Percentiles rank a stretch among this genome's conserved stretches.
Conservation (phyloP, 2,888 invertebrate species). For the Euspilapteryx auroguttella region DNA sequence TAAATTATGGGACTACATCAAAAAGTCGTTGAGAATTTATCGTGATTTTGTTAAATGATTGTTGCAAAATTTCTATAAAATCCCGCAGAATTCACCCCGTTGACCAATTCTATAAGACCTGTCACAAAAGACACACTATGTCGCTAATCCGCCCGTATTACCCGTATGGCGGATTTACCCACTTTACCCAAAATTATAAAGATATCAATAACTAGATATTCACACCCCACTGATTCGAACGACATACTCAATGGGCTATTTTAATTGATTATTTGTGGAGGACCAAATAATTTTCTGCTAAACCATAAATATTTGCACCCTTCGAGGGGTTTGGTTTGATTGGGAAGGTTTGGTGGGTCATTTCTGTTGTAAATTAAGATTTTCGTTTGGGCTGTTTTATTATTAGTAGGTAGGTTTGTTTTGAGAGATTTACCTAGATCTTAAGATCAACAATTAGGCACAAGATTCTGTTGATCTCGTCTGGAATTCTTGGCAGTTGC, state of each 20-base stretch:
- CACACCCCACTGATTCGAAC: slow-evolving; percentile 24
- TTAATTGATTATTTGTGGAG: slow-evolving; percentile 47
- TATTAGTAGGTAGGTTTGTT: too few species aligned
- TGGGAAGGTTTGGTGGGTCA: too few species aligned
- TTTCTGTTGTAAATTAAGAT: too few species aligned
- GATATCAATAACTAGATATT: slow-evolving; percentile 53
- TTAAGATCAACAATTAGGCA: too few species aligned
- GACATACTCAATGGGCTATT: slow-evolving; percentile 29
- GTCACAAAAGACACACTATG: slow-evolving; percentile 13
- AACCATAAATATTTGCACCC: slow-evolving; percentile 22
- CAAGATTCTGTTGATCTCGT: not conserved
- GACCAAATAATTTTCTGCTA: slow-evolving; percentile 30
- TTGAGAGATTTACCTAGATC: too few species aligned
- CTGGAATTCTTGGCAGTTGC: not conserved
- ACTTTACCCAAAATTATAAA: slow-evolving; percentile 48
- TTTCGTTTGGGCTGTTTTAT: too few species aligned
- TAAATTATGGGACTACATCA: too few species aligned
- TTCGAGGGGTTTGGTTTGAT: too few species aligned
- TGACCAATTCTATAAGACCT: slow-evolving; percentile 9
- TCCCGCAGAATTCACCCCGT: too few species aligned
- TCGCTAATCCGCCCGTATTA: slow-evolving; percentile 42
- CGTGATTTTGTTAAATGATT: too few species aligned
- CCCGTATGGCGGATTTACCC: slow-evolving; percentile 34
- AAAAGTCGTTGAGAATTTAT: too few species aligned
- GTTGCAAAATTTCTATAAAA: too few species aligned